These are phyloP conservation scores for Aproaerema taeniolella DNA, from an alignment of 2,888 invertebrate species.

Conservation along the genomic window DNA sequence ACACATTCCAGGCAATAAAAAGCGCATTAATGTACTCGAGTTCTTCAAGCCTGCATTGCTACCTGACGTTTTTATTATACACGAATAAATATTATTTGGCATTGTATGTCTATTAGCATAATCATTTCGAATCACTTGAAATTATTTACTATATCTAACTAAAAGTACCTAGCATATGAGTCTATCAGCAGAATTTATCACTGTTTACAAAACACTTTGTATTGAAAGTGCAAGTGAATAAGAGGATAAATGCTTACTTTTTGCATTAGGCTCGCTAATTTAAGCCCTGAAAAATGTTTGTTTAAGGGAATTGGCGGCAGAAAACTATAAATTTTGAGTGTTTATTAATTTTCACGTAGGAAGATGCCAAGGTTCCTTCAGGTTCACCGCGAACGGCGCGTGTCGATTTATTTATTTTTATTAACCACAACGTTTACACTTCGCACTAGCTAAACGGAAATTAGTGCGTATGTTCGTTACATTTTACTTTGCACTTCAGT, in stretches of 20 bases:
- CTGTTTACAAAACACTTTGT: no score
- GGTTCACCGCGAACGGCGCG: conserved; percentile 39
- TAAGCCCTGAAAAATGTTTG: no score
- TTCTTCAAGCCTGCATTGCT: background rate
- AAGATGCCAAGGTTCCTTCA: conserved; percentile 42
- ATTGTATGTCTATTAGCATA: conserved; percentile 3
- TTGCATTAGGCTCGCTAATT: background rate
- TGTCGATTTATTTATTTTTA: conserved; percentile 62
- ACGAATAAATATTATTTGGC: background rate
- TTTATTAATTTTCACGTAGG: conserved; percentile 44
- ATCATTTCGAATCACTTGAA: conserved; percentile 5
- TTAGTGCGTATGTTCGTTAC: conserved; percentile 20
- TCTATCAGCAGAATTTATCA: no score
- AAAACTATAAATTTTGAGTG: conserved; percentile 28
- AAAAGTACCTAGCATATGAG: conserved; percentile 1
- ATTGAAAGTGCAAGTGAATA: background rate
- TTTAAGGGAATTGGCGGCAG: no score
- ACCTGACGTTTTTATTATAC: no score
- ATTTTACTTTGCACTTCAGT: no score
- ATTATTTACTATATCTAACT: background rate
- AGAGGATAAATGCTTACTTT: background rate
- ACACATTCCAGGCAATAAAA: conserved; percentile 23
- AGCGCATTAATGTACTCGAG: conserved; percentile 31
- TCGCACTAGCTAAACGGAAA: conserved; percentile 37
- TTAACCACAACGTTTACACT: conserved; percentile 45